phyloP scores from a whole-genome alignment of 2,113 vertebrate species.

The Hemicordylus capensis region DNA sequence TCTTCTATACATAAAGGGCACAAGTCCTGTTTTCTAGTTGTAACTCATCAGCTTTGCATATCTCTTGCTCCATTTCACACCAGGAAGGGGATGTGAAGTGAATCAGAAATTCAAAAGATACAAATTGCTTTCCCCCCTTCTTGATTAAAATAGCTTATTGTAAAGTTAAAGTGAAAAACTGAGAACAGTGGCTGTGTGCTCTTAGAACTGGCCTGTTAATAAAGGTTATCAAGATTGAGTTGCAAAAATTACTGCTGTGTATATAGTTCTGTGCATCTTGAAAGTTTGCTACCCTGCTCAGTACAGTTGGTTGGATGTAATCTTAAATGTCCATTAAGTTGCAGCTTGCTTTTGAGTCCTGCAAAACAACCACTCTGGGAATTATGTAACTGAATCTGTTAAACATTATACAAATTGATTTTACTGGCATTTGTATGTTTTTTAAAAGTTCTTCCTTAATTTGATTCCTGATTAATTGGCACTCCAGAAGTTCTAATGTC shows the following conservation, averaged over 20 bases:
- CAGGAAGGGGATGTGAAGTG: not conserved
- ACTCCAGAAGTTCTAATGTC: not conserved
- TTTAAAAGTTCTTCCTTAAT: slow-evolving; percentile 19
- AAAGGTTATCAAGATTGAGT: not conserved
- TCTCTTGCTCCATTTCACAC: not conserved
- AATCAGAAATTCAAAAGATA: not conserved
- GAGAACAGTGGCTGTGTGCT: not conserved
- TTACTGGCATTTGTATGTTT: not conserved
- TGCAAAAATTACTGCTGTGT: too few relatives aligned
- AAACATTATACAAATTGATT: not conserved
- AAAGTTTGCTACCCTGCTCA: not conserved
- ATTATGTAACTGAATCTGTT: not conserved
- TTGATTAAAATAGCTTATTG: not conserved
- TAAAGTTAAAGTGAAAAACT: not conserved
- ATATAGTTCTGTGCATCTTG: not conserved
- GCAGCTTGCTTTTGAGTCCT: not conserved
- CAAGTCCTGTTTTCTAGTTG: not conserved
- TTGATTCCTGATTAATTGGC: not conserved
- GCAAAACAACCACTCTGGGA: not conserved
- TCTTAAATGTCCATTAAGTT: not conserved
- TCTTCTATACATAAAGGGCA: not conserved
- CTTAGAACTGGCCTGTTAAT: not conserved
- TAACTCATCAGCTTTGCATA: not conserved
- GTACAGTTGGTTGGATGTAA: too few relatives aligned
- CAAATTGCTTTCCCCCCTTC: not conserved